These are phyloP conservation scores for Drosophila arizonae DNA, from an alignment of 1,140 invertebrate genomes.

Conservation along the genomic window DNA sequence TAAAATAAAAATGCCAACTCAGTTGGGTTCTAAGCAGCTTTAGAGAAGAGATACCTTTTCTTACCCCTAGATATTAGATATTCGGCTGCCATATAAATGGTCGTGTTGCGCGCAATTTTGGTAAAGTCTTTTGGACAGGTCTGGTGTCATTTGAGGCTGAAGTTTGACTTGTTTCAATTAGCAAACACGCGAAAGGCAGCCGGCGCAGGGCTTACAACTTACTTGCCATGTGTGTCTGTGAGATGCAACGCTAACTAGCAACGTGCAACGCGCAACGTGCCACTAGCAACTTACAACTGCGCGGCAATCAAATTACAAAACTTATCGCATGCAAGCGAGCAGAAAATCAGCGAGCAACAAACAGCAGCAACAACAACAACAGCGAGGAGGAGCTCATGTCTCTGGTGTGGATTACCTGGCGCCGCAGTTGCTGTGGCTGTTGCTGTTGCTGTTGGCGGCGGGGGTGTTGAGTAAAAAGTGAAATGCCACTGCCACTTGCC, in stretches of 20 bases:
- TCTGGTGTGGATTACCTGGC: conserved; percentile 63
- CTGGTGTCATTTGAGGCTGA: conserved; percentile 52
- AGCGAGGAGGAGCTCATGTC: conserved; percentile 42
- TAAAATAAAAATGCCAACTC: not conserved
- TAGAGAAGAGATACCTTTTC: not conserved
- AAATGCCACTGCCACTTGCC: conserved; percentile 39
- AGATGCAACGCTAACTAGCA: conserved; percentile 37
- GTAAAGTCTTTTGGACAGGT: conserved; percentile 28
- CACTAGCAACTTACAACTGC: conserved; percentile 26
- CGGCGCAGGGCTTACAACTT: conserved; percentile 62
- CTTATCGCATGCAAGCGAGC: conserved; percentile 77
- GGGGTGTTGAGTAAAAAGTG: conserved; percentile 53
- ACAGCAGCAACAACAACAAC: conserved; percentile 19
- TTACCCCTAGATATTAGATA: not conserved
- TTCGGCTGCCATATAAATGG: not conserved
- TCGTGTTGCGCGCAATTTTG: conserved; percentile 1
- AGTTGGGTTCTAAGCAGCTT: not conserved
- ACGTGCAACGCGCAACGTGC: conserved; percentile 12
- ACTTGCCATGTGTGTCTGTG: conserved; percentile 42
- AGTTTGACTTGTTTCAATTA: conserved; percentile 72
- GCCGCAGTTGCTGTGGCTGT: conserved; percentile 17
- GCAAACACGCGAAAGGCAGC: conserved; percentile 54
- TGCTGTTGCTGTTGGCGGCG: not conserved
- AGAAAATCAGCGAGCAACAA: conserved; percentile 49
- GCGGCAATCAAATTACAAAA: conserved; percentile 79